phyloP scores from a whole-genome alignment of 2,888 invertebrate species.

The Andrena praecox region DNA sequence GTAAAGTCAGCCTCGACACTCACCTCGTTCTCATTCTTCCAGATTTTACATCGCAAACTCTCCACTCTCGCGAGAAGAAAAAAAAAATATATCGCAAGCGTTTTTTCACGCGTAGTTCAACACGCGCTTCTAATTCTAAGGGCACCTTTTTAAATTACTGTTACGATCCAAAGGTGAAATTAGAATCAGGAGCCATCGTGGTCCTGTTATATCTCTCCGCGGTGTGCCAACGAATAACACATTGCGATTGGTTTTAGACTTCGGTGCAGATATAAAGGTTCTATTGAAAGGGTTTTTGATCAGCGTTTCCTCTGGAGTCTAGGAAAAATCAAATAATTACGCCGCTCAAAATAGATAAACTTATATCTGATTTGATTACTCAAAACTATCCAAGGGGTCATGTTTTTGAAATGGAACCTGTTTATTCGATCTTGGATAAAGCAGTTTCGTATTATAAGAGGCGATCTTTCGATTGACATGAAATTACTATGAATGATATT shows the following conservation, averaged over 20 bases:
- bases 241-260: slow-evolving; percentile 53
- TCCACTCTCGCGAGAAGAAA: slow-evolving; percentile 36
- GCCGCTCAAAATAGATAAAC: slow-evolving; percentile 40
- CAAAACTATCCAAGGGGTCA: slow-evolving; percentile 19
- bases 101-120: slow-evolving; percentile 49
- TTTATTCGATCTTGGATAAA: slow-evolving; percentile 39
- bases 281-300: slow-evolving; percentile 32
- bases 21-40: slow-evolving; percentile 68
- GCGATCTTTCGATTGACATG: slow-evolving; percentile 40
- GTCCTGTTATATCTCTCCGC: slow-evolving; percentile 43
- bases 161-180: slow-evolving; percentile 56
- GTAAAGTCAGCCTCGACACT: slow-evolving; percentile 7
- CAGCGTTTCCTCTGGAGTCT: slow-evolving; percentile 49
- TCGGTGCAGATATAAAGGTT: slow-evolving; percentile 48
- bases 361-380: slow-evolving; percentile 48
- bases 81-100: slow-evolving; percentile 43
- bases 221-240: slow-evolving; percentile 46
- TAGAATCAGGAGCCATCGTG: slow-evolving; percentile 48
- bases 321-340: slow-evolving; percentile 67
- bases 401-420: slow-evolving; percentile 28
- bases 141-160: slow-evolving; percentile 59
- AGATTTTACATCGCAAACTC: slow-evolving; percentile 52
- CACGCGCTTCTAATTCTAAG: slow-evolving; percentile 56
- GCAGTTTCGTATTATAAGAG: slow-evolving; percentile 30
- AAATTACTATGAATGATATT: slow-evolving; percentile 48